Conservation (phyloP, 1,140 invertebrate genomes). For the Ganaspis sp. region DNA sequence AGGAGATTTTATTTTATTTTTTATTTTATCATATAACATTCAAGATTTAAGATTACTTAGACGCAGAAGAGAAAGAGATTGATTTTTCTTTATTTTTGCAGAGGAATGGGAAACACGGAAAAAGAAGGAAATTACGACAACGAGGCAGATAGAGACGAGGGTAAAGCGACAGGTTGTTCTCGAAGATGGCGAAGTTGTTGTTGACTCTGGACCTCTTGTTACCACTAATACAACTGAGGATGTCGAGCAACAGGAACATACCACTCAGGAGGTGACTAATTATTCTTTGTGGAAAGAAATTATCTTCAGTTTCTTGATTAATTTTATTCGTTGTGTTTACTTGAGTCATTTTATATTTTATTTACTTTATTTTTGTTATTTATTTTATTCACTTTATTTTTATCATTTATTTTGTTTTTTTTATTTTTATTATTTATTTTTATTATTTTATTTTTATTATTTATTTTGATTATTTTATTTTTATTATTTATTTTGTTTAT, state of each 20-base stretch:
- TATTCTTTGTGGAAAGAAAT: background rate
- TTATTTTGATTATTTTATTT: no score
- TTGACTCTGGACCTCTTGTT: conserved; percentile 91
- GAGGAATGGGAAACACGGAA: conserved; percentile 94
- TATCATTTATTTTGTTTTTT: no score
- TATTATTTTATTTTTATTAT: no score
- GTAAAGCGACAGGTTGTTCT: conserved; percentile 92
- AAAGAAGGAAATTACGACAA: conserved; percentile 91
- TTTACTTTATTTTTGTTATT: no score
- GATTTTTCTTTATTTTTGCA: conserved; percentile 66
- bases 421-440: no score
- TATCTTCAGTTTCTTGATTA: background rate
- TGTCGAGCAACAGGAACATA: conserved; percentile 90
- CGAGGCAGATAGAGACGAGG: conserved; percentile 90
- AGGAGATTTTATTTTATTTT: no score
- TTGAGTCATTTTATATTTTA: no score
- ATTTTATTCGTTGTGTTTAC: no score
- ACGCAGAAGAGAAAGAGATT: background rate
- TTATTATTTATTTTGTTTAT: no score
- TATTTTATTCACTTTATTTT: no score
- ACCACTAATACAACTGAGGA: conserved; percentile 93
- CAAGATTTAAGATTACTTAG: no score
- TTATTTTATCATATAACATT: no score
- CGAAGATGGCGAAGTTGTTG: conserved; percentile 92
- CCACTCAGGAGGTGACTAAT: conserved; percentile 86